phyloP scores from a whole-genome alignment of 2,797 vertebrate species.

The Dipus sagitta region DNA sequence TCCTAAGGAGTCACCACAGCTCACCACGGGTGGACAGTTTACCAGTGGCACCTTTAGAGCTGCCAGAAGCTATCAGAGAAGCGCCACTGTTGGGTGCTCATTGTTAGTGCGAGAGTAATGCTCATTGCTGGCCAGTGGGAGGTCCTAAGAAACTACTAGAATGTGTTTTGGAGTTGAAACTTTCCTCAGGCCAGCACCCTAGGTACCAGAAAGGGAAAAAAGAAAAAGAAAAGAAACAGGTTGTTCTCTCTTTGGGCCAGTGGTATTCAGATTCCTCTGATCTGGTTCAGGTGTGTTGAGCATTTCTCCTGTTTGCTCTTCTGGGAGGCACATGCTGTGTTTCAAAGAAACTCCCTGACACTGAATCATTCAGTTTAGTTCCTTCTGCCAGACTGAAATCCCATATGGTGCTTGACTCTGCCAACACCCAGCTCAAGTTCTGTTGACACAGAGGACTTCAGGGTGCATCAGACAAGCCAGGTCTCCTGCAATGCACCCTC shows the following conservation, averaged over 20 bases:
- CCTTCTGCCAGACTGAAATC: not conserved
- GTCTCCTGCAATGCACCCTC: not conserved
- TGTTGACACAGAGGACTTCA: not conserved
- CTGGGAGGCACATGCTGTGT: not conserved
- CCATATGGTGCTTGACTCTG: not conserved
- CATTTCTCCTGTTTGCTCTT: not conserved
- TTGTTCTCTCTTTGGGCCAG: not conserved
- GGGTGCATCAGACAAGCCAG: not conserved
- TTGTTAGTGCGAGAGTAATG: not conserved
- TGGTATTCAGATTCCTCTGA: not conserved
- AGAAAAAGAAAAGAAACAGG: not conserved
- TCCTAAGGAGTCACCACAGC: not conserved
- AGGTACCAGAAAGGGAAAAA: not conserved
- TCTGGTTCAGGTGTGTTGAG: not conserved
- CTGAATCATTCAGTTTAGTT: not conserved
- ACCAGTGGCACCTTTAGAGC: not conserved
- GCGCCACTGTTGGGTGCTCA: not conserved
- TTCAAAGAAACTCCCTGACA: slow-evolving; percentile 12
- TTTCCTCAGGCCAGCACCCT: not conserved
- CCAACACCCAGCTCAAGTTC: not conserved
- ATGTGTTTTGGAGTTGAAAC: not conserved
- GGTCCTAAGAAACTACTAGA: not conserved
- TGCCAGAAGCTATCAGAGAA: not conserved
- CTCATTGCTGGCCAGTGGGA: not conserved
- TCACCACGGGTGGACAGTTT: not conserved